These are phyloP conservation scores for Lucilia sericata DNA, from an alignment of 1,140 invertebrate species.

Conservation along the genomic window DNA sequence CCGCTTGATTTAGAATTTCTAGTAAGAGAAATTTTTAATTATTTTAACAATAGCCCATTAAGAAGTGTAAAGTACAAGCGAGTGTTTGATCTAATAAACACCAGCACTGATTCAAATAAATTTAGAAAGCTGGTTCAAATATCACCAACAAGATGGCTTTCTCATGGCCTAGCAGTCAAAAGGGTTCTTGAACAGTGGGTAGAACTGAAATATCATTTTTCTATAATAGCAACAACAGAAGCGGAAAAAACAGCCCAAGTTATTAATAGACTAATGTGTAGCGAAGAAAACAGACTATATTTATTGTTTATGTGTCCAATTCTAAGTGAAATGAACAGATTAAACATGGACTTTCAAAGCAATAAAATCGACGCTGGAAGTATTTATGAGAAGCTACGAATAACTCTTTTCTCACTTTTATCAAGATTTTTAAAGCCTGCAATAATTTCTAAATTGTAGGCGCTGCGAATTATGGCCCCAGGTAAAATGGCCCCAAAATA, in stretches of 20 bases:
- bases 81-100: not conserved
- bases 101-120: not conserved
- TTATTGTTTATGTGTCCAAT: constrained; percentile 4
- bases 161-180: no score
- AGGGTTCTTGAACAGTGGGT: no score
- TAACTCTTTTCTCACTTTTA: not conserved
- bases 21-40: no score
- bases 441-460: not conserved
- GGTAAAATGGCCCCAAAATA: no score
- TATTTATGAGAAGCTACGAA: not conserved
- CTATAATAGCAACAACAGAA: not conserved
- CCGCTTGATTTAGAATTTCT: no score
- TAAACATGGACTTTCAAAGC: not conserved
- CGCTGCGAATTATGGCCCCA: no score
- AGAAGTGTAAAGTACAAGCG: not conserved
- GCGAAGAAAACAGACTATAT: not conserved
- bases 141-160: not conserved
- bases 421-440: not conserved
- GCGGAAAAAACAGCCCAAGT: not conserved
- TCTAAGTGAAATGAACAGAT: not conserved
- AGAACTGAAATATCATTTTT: no score
- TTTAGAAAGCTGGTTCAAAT: no score
- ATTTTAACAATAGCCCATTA: constrained; percentile 1
- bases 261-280: not conserved
- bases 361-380: not conserved